Evolutionary conservation across 2,888 invertebrate genomes (phyloP).

Genomic region (Patella depressa): DNA sequence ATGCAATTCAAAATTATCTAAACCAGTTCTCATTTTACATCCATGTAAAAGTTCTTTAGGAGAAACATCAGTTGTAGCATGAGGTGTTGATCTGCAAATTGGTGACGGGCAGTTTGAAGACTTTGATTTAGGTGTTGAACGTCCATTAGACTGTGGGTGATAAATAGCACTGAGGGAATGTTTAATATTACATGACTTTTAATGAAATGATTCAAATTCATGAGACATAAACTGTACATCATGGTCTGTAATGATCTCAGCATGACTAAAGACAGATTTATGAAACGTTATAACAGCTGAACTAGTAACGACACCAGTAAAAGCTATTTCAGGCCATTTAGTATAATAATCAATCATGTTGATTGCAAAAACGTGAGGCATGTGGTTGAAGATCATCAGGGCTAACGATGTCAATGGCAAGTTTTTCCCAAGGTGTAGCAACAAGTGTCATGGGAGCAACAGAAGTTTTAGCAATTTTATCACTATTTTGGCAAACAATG

Average conservation of each 20-base stretch:
- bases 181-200: conserved; percentile 38
- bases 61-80: not conserved
- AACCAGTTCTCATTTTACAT: not conserved
- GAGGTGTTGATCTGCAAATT: not conserved
- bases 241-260: conserved; percentile 62
- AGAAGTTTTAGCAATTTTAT: conserved; percentile 27
- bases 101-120: not conserved
- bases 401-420: conserved; percentile 71
- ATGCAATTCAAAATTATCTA: not conserved
- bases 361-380: conserved; percentile 48
- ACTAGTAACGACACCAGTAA: conserved; percentile 31
- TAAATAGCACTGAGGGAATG: conserved; percentile 34
- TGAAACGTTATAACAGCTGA: conserved; percentile 38
- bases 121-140: conserved; percentile 43
- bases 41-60: not conserved
- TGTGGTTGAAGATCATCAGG: conserved; percentile 38
- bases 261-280: conserved; percentile 40
- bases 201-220: conserved; percentile 47
- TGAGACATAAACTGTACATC: conserved; percentile 54
- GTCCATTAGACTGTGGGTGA: conserved; percentile 57
- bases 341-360: conserved; percentile 68
- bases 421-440: conserved; percentile 58
- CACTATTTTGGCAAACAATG: too few species aligned
- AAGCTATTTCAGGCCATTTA: conserved; percentile 70
- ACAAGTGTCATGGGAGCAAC: conserved; percentile 42